Conservation (phyloP, 2,888 invertebrate genomes). For the Linnaemya vulpina region DNA sequence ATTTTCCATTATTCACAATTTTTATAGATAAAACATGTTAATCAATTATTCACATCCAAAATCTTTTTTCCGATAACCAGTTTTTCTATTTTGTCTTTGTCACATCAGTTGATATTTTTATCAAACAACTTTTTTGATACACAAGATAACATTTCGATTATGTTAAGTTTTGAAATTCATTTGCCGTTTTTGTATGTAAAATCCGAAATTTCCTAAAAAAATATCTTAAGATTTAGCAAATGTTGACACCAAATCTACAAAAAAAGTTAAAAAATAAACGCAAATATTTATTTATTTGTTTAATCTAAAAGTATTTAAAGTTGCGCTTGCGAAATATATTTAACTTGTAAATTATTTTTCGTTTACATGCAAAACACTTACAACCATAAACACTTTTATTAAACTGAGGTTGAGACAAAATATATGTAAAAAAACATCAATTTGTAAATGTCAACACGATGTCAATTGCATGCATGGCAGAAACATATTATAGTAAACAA, state of each 20-base stretch:
- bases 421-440: constrained; percentile 62
- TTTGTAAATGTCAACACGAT: constrained; percentile 73
- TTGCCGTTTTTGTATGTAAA: neutral
- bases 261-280: constrained; percentile 11
- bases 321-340: constrained; percentile 49
- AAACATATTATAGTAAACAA: constrained; percentile 44
- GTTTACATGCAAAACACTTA: constrained; percentile 41
- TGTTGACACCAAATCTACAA: constrained; percentile 2
- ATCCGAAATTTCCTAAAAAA: neutral
- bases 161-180: neutral
- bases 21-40: neutral
- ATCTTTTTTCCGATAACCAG: constrained; percentile 1
- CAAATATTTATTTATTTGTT: constrained; percentile 33
- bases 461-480: constrained; percentile 60
- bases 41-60: neutral
- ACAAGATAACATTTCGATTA: neutral
- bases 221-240: constrained; percentile 22
- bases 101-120: neutral
- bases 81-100: neutral
- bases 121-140: constrained; percentile 1
- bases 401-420: constrained; percentile 43
- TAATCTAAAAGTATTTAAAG: constrained; percentile 36
- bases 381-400: constrained; percentile 49
- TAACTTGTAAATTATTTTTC: constrained; percentile 44
- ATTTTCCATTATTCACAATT: neutral